phyloP scores from a whole-genome alignment of 2,113 vertebrate genomes.

The Syngnathus scovelli region DNA sequence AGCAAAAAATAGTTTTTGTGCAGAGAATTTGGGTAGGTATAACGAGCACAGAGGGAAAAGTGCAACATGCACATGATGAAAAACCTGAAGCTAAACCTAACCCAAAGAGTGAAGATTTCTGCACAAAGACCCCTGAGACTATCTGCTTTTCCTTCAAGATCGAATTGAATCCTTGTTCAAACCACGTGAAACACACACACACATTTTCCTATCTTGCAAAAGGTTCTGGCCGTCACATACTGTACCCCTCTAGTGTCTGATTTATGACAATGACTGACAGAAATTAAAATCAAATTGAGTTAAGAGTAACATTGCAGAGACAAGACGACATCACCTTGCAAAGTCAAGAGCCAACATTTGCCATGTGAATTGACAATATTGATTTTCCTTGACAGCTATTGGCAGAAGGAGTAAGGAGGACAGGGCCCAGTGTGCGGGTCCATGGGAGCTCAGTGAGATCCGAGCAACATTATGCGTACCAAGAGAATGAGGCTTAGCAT shows the following conservation, averaged over 20 bases:
- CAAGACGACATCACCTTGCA: conserved; percentile 67
- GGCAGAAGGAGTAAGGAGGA: conserved; percentile 62
- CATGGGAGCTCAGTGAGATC: conserved; percentile 54
- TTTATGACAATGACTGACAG: neutral
- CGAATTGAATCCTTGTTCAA: neutral
- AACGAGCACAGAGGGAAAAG: neutral
- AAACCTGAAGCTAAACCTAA: neutral
- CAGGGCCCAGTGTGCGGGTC: conserved; percentile 54
- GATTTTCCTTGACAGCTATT: conserved; percentile 70
- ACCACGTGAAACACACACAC: too few relatives aligned
- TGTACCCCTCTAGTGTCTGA: neutral
- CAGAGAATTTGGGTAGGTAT: neutral
- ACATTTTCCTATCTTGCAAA: neutral
- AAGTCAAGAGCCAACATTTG: conserved; percentile 74
- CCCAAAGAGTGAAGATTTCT: neutral
- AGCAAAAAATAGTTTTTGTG: conserved; percentile 11
- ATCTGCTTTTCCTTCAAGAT: neutral
- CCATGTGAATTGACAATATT: conserved; percentile 67
- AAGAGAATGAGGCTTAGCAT: conserved; percentile 72
- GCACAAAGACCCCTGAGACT: neutral
- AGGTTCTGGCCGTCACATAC: neutral
- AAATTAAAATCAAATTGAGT: neutral
- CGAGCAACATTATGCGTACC: conserved; percentile 68
- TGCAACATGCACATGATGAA: neutral
- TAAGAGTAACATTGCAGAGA: conserved; percentile 61